These are phyloP conservation scores for Temnothorax rugatulus DNA, from an alignment of 2,888 invertebrate species.

Conservation along the genomic window DNA sequence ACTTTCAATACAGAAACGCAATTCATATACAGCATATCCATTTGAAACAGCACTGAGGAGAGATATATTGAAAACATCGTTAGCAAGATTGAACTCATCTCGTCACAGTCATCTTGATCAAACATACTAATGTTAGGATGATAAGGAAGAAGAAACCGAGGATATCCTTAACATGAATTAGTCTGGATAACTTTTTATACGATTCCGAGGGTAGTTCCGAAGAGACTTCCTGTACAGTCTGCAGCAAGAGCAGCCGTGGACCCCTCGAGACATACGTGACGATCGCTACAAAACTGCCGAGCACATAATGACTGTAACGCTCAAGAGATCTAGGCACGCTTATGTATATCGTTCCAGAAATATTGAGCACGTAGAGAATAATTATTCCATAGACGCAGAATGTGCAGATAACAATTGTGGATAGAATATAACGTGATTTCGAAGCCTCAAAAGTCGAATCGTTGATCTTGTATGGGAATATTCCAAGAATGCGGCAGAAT, in stretches of 20 bases:
- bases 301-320: conserved; percentile 62
- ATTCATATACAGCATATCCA: too few species aligned
- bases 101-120: neutral
- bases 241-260: conserved; percentile 65
- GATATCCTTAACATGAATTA: conserved; percentile 72
- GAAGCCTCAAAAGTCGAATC: conserved; percentile 56
- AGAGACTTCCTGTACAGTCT: conserved; percentile 65
- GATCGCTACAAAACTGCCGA: conserved; percentile 56
- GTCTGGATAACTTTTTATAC: conserved; percentile 64
- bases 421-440: conserved; percentile 56
- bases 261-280: conserved; percentile 59
- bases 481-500: conserved; percentile 69
- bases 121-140: conserved; percentile 55
- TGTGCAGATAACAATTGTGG: conserved; percentile 59
- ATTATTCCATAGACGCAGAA: conserved; percentile 15
- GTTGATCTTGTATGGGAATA: conserved; percentile 74
- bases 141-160: conserved; percentile 68
- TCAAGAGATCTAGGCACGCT: conserved; percentile 75
- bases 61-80: conserved; percentile 63
- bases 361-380: conserved; percentile 63
- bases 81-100: neutral
- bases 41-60: conserved; percentile 66
- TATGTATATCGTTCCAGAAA: conserved; percentile 26
- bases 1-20: conserved; percentile 72
- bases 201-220: conserved; percentile 61